Evolutionary conservation across 2,797 vertebrate genomes (phyloP), one percentile per base, ranked within the genome.

Genomic region (Hypotaenidia philippensis): DNA sequence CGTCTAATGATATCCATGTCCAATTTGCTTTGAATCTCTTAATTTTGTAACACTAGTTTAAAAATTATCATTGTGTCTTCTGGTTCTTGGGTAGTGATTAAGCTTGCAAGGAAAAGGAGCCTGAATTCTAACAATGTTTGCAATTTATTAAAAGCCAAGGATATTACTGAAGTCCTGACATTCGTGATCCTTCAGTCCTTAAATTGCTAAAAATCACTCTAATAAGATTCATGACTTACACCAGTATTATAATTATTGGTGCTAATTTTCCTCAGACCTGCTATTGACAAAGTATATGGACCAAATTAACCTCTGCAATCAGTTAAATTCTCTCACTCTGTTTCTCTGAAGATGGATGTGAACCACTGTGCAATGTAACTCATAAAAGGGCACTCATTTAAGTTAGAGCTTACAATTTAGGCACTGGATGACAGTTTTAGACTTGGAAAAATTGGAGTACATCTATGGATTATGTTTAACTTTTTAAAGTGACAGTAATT

Each of bases 181-280:
- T 96, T 96, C n/a, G 81, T 92, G 96, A 96, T 94, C 91, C 91
- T 97, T 97, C 90, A 96, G 96, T 96, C 93, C 87, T 93, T 92
- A 97, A 97, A 95, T 88, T 96, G 76, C 72, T 96, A 95, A 97
- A 97, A 97, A 85, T 96, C 93, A 85, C 68, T 91, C 6, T 69
- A 97, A 82, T 74, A 97, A 97, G 95, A 97, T 97, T 94, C 88
- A 96, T 92, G 71, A 95, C 94, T 97, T 96, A 93, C 93, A 97
- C 34, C 85, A 93, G 84, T 84, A 61, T 93, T 92, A 47, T 96
- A 96, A 88, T 94, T 96, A 82, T 93, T 95, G 77, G 80, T 91
- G 78, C 77, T 97, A 96, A 97, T 97, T 97, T 96, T 90, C 87
- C 79, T 93, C 96, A 82, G 92, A 95, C 81, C 93, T 97, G 86